Conservation (phyloP, 37 sponge, comb jelly and placozoan genomes). For the Aplysina aerophoba region DNA sequence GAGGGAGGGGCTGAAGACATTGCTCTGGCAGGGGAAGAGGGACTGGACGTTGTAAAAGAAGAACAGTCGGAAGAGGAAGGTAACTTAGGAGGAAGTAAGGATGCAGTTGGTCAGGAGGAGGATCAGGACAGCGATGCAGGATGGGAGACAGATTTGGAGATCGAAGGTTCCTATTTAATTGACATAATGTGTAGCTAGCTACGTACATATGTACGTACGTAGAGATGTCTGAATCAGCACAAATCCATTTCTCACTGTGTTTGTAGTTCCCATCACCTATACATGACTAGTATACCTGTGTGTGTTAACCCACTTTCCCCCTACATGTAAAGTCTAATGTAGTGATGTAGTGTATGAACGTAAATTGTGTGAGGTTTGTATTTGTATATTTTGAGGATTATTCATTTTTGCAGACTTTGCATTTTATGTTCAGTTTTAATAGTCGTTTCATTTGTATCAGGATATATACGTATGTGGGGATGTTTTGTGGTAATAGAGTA, state of each 20-base stretch:
- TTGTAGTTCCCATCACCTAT: no score
- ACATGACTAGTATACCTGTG: no score
- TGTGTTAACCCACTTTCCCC: no score
- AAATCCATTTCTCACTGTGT: no score
- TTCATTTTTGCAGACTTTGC: no score
- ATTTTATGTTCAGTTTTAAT: not conserved
- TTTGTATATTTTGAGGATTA: no score
- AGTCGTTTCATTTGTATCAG: not conserved
- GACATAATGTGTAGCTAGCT: constrained; percentile 25
- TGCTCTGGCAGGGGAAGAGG: not conserved
- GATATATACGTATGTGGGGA: not conserved
- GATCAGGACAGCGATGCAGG: constrained; percentile 67
- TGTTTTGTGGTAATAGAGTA: no score
- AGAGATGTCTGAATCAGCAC: not conserved
- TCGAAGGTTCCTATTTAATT: constrained; percentile 64
- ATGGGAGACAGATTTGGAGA: constrained; percentile 94
- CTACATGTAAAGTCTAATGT: no score
- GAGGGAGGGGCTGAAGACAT: no score
- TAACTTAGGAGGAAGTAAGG: constrained; percentile 5
- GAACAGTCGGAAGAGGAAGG: constrained; percentile 9
- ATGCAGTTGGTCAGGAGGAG: constrained; percentile 31
- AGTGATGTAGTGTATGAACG: no score
- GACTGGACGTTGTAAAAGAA: not conserved
- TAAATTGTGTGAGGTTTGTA: no score
- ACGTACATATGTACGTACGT: not conserved